phyloP scores from a whole-genome alignment of 2,888 invertebrate species.

The Vanessa cardui region DNA sequence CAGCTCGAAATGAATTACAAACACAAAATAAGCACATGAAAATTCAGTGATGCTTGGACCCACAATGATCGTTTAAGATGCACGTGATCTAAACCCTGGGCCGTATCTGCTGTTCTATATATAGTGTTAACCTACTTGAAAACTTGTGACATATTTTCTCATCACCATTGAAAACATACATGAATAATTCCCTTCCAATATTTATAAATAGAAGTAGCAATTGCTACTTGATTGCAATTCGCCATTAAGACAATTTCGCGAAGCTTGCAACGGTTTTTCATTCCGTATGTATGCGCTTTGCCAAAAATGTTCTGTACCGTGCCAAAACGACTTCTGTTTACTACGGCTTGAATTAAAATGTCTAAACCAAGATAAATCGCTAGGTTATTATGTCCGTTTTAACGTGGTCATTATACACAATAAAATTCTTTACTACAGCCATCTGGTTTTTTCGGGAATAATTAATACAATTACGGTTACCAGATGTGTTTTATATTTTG shows the following conservation, averaged over 20 bases:
- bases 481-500: slow-evolving; percentile 3
- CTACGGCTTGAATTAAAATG: slow-evolving; percentile 45
- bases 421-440: slow-evolving; percentile 4
- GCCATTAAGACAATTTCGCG: slow-evolving; percentile 40
- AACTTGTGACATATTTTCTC: neutral
- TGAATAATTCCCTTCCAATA: neutral
- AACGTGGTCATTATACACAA: slow-evolving; percentile 37
- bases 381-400: slow-evolving; percentile 35
- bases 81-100: too few relatives aligned
- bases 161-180: neutral
- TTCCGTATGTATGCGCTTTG: slow-evolving; percentile 35
- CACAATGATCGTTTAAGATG: too few relatives aligned
- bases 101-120: too few relatives aligned
- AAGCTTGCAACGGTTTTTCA: slow-evolving; percentile 37
- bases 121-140: too few relatives aligned
- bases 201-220: slow-evolving; percentile 21
- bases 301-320: slow-evolving; percentile 39
- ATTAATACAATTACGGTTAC: neutral
- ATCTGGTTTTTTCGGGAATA: slow-evolving; percentile 6
- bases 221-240: slow-evolving; percentile 38
- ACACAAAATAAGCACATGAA: too few relatives aligned
- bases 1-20: too few relatives aligned
- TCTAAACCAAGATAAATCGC: slow-evolving; percentile 43
- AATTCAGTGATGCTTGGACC: too few relatives aligned
- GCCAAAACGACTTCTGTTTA: slow-evolving; percentile 42